phyloP scores from a whole-genome alignment of 1,140 invertebrate genomes.

The Brachionus asplanchnoidis region DNA sequence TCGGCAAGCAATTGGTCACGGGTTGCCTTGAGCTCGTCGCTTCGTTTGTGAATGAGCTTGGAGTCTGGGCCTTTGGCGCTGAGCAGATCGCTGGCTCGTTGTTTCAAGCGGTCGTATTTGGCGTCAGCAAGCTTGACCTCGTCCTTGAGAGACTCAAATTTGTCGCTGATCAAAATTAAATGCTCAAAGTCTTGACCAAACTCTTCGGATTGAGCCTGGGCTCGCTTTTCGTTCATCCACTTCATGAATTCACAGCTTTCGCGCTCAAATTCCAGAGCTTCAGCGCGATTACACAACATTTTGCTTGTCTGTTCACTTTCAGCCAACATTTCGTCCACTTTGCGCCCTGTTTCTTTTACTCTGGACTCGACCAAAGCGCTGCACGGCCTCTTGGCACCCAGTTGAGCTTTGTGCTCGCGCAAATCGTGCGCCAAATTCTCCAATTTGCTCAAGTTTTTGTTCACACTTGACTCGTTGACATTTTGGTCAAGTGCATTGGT shows the following conservation, averaged over 20 bases:
- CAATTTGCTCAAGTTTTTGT: constrained; percentile 8
- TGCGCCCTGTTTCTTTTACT: not conserved
- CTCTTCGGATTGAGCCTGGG: constrained; percentile 35
- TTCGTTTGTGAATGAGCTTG: not conserved
- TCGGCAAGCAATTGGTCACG: not conserved
- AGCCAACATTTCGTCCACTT: not conserved
- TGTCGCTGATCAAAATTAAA: not conserved
- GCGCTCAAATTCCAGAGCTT: constrained; percentile 32
- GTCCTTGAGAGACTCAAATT: not conserved
- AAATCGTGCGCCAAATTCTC: constrained; percentile 2
- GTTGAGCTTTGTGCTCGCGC: not conserved
- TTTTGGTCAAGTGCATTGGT: not conserved
- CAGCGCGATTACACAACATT: not conserved
- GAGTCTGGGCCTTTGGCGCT: not conserved
- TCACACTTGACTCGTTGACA: not conserved
- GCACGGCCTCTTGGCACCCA: not conserved
- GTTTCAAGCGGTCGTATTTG: not conserved
- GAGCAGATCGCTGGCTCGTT: not conserved
- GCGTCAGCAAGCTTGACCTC: not conserved
- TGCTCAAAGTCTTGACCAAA: constrained; percentile 37
- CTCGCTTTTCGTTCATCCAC: constrained; percentile 10
- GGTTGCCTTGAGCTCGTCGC: not conserved
- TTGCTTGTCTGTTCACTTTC: not conserved
- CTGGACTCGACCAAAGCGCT: not conserved
- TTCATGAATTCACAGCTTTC: not conserved